Base-by-base conservation (phyloP, 2,797 vertebrate species). In the Tiaroga cobitis region DNA sequence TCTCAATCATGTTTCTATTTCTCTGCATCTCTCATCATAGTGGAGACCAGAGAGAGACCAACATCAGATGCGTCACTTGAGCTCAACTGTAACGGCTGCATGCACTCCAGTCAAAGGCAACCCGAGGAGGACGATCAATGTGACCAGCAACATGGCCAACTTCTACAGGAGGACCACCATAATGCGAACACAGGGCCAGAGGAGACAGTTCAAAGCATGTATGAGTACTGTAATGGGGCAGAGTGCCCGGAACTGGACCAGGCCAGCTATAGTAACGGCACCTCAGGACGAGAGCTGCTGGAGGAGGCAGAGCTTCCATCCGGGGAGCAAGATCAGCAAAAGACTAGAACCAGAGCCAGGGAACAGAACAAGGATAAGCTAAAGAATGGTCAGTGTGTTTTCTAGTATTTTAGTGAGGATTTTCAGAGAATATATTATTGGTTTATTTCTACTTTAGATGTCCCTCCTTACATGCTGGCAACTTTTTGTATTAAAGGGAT, bases 31-130 rank as follows among this genome's bases (percentile, higher is more conserved):
- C 16, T 74, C 1, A 19, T 89, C 29, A 80, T 81, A 84, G 81
- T 16, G 24, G 70, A 68, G 63, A 69, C 49, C 85, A 95, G 94
- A 92, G 88, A 89, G 85, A 88, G 90, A 56, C 49, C 93, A 93
- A 94, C 92, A 92, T 94, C 91, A 89, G 94, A 93, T 21, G 86
- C 41, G 54, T 91, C 86, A 67, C 88, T 88, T 86, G 95, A 97
- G 89, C 89, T 97, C 65, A 98, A 97, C 92, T 98, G 97, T 92
- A 99, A 99, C 1, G 97, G 97, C 82, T 94, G 95, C 87, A 70
- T 92, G 68, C 68, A 86, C 86, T 90, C 86, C 9, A 90, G 92
- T 61, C 91, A 91, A 29, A 91, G 92, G 8, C 88, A 90, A 3
- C 90, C 92, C 78, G 94, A 95, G 70, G 94, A 97, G 91, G 92